Conservation (phyloP, 2,888 invertebrate genomes). For the Sylvicola cinctus region DNA sequence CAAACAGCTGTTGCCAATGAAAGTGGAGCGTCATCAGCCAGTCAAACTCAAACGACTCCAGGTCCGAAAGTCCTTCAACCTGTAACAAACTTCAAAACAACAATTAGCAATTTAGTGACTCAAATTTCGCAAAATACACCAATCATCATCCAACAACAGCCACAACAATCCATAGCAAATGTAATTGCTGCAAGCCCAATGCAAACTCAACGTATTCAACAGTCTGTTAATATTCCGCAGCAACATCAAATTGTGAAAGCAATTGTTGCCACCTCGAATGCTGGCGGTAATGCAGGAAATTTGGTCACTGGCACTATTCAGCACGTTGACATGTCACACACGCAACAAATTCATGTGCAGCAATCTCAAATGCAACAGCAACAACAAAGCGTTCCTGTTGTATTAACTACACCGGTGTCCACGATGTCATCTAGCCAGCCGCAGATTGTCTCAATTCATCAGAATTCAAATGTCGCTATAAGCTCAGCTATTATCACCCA, state of each 20-base stretch:
- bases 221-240: slow-evolving; percentile 13
- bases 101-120: slow-evolving; percentile 5
- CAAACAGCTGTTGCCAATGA: slow-evolving; percentile 13
- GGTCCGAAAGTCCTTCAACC: slow-evolving; percentile 4
- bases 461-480: slow-evolving; percentile 12
- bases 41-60: slow-evolving; percentile 4
- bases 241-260: slow-evolving; percentile 25
- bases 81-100: slow-evolving; percentile 1
- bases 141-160: slow-evolving; percentile 10
- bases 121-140: slow-evolving; percentile 7
- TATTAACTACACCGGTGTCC: slow-evolving; percentile 23
- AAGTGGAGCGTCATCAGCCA: background rate
- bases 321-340: slow-evolving; percentile 23
- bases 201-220: slow-evolving; percentile 12
- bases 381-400: slow-evolving; percentile 18
- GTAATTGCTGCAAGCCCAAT: slow-evolving; percentile 11
- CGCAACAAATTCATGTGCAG: slow-evolving; percentile 18
- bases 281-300: background rate
- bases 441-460: slow-evolving; percentile 23
- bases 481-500: slow-evolving; percentile 13
- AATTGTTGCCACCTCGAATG: slow-evolving; percentile 16
- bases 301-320: slow-evolving; percentile 28
- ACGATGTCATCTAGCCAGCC: slow-evolving; percentile 16
- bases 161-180: slow-evolving; percentile 15
- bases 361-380: slow-evolving; percentile 13